phyloP scores from a whole-genome alignment of 2,113 vertebrate species.

The Symphodus melops region DNA sequence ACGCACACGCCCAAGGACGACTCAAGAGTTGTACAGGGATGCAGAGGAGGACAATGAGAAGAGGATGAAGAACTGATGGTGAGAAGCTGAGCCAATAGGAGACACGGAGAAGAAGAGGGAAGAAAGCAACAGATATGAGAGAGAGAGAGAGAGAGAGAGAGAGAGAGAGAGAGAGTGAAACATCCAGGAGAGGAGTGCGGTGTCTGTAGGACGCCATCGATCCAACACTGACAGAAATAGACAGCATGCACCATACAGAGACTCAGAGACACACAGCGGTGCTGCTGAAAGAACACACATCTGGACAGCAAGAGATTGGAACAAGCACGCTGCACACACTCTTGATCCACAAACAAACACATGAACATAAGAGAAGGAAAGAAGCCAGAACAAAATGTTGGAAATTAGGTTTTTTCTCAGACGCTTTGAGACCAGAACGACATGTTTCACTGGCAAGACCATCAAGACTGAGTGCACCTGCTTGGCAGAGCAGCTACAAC shows the following conservation, averaged over 20 bases:
- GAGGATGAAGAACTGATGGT: slow-evolving; percentile 36
- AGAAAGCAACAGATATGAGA: slow-evolving; percentile 15
- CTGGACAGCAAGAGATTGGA: slow-evolving; percentile 26
- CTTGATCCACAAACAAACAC: slow-evolving; percentile 4
- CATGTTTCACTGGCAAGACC: neutral
- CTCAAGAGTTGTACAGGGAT: slow-evolving; percentile 39
- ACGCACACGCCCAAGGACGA: slow-evolving; percentile 41
- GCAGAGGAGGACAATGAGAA: slow-evolving; percentile 53
- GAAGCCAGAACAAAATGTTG: neutral
- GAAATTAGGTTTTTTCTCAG: neutral
- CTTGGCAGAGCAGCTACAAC: neutral
- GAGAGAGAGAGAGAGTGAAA: slow-evolving; percentile 24
- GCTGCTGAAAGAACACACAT: slow-evolving; percentile 38
- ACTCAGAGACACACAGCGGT: slow-evolving; percentile 45
- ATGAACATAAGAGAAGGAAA: neutral
- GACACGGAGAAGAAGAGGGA: slow-evolving; percentile 4
- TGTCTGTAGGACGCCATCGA: slow-evolving; percentile 67
- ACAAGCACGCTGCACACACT: neutral
- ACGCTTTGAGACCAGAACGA: slow-evolving; percentile 5
- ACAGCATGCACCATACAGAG: slow-evolving; percentile 53
- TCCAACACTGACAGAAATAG: slow-evolving; percentile 69
- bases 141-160: neutral
- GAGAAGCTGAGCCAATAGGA: slow-evolving; percentile 41
- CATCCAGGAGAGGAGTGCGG: slow-evolving; percentile 52
- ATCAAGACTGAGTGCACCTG: neutral